These are phyloP conservation scores for Addax nasomaculatus DNA, from an alignment of 2,113 vertebrate genomes.

Conservation along the genomic window DNA sequence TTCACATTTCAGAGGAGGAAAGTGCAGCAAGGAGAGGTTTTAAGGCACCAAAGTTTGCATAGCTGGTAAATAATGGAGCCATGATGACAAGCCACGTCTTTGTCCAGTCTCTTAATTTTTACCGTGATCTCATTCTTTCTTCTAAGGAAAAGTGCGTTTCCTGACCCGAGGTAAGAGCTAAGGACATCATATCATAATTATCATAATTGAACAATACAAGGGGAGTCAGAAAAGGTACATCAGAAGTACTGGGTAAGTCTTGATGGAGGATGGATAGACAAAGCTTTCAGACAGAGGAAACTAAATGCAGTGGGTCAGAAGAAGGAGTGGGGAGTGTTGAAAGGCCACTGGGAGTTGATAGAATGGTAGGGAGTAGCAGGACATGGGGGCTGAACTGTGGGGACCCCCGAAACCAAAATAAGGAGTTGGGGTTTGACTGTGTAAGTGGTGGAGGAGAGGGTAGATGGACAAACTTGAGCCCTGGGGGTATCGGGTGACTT, in stretches of 20 bases:
- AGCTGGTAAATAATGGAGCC: neutral
- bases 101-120: neutral
- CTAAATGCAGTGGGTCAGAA: neutral
- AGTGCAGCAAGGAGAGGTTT: neutral
- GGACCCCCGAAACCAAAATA: no score
- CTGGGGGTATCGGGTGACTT: neutral
- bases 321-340: neutral
- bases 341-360: neutral
- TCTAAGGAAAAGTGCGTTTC: neutral
- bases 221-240: neutral
- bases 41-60: neutral
- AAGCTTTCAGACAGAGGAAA: neutral
- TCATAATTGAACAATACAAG: neutral
- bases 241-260: neutral
- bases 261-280: neutral
- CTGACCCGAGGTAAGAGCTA: neutral
- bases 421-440: neutral
- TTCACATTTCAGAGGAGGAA: neutral
- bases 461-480: neutral
- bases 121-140: neutral
- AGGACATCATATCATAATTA: neutral
- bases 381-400: neutral
- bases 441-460: no score
- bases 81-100: neutral
- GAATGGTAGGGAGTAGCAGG: neutral